phyloP scores from a whole-genome alignment of 2,797 vertebrate genomes.

The Salarias fasciatus region DNA sequence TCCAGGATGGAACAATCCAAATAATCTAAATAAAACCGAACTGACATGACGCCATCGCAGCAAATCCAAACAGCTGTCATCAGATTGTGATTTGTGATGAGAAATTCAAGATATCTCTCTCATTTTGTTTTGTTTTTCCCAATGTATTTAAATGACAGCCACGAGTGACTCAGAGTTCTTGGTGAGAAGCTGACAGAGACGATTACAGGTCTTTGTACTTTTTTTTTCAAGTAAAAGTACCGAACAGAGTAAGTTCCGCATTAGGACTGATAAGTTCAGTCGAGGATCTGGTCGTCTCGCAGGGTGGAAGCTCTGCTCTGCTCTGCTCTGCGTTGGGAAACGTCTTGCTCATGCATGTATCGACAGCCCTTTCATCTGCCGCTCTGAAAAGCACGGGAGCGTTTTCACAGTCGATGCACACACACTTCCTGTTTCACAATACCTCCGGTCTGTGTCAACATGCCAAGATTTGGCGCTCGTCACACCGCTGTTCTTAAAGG shows the following conservation, averaged over 20 bases:
- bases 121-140: no score
- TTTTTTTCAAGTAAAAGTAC: background rate
- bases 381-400: slow-evolving; percentile 28
- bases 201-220: background rate
- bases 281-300: slow-evolving; percentile 12
- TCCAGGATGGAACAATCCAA: no score
- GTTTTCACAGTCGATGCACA: slow-evolving; percentile 11
- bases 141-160: no score
- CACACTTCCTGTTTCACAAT: slow-evolving; percentile 41
- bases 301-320: slow-evolving; percentile 24
- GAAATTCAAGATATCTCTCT: slow-evolving; percentile 1
- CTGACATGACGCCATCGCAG: no score
- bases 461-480: slow-evolving; percentile 9
- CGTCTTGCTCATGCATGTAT: slow-evolving; percentile 31
- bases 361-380: slow-evolving; percentile 27
- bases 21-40: no score
- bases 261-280: slow-evolving; percentile 13
- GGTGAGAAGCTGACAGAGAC: background rate
- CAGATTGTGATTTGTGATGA: no score
- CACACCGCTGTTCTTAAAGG: background rate
- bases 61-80: no score
- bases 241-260: background rate
- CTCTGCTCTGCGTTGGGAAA: slow-evolving; percentile 20
- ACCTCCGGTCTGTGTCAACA: slow-evolving; percentile 13
- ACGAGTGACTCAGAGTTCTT: background rate